Percentiles rank a stretch among this genome's conserved stretches.
Conservation (phyloP, 2,888 invertebrate genomes). For the Eilema griseolum region DNA sequence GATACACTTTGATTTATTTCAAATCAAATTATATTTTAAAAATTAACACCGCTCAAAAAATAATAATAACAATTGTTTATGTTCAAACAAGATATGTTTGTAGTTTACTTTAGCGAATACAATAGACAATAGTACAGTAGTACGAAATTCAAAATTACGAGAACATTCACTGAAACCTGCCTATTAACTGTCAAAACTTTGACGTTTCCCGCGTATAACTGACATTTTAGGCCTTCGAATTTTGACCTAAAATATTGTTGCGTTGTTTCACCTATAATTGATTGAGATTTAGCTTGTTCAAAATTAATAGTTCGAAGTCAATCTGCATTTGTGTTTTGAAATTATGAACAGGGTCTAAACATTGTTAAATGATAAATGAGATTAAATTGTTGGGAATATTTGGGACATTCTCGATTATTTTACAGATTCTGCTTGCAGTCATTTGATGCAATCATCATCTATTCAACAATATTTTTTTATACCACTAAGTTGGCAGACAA, state of each 20-base stretch:
- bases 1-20: too few species aligned
- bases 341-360: neutral
- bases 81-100: neutral
- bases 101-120: neutral
- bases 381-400: neutral
- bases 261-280: slow-evolving; percentile 10
- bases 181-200: slow-evolving; percentile 24
- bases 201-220: slow-evolving; percentile 15
- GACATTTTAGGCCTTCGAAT: slow-evolving; percentile 11
- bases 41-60: too few species aligned
- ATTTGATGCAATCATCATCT: too few species aligned
- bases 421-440: too few species aligned
- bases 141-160: slow-evolving; percentile 3
- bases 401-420: too few species aligned
- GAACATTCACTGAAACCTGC: slow-evolving; percentile 5
- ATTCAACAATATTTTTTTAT: too few species aligned
- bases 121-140: neutral
- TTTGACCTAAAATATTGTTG: slow-evolving; percentile 12
- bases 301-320: slow-evolving; percentile 2
- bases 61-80: neutral
- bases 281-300: slow-evolving; percentile 11
- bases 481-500: too few species aligned
- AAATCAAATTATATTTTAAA: too few species aligned
- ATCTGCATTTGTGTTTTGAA: slow-evolving; percentile 12
- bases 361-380: neutral